These are phyloP conservation scores for Drosophila siamana DNA, from an alignment of 2,888 invertebrate species.

Conservation along the genomic window DNA sequence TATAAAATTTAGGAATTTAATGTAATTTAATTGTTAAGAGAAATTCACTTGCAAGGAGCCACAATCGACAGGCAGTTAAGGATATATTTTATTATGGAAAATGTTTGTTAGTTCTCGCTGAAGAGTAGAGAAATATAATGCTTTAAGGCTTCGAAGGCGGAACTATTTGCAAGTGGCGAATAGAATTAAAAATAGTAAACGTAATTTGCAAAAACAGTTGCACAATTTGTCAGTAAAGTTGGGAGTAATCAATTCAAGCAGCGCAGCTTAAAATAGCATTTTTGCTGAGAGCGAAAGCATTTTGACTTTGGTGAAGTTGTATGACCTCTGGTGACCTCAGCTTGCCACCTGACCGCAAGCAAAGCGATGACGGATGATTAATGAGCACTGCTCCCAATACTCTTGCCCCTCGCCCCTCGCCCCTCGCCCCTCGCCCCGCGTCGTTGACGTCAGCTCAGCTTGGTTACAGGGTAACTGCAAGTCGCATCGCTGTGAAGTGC, in stretches of 20 bases:
- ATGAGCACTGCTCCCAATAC: not conserved
- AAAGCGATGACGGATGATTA: not conserved
- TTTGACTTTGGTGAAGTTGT: no score
- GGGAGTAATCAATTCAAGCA: not conserved
- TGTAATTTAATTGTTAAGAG: no score
- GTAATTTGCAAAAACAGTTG: not conserved
- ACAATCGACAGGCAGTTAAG: no score
- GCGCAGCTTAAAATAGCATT: not conserved
- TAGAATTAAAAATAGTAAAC: no score
- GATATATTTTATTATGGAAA: no score
- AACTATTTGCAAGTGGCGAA: no score
- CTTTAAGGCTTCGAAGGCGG: no score
- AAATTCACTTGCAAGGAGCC: no score
- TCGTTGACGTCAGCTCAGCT: not conserved
- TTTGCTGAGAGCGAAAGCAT: no score
- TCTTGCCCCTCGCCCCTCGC: not conserved
- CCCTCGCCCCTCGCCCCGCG: not conserved
- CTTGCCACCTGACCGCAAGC: not conserved
- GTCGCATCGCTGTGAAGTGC: slow-evolving; percentile 1
- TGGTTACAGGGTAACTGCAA: slow-evolving; percentile 34
- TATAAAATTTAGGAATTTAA: no score
- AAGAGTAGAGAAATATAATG: no score
- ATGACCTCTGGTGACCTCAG: not conserved
- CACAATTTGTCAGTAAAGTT: not conserved
- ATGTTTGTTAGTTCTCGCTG: no score